Evolutionary conservation across 2,888 invertebrate genomes (phyloP).

Genomic region (Taenaris catops): DNA sequence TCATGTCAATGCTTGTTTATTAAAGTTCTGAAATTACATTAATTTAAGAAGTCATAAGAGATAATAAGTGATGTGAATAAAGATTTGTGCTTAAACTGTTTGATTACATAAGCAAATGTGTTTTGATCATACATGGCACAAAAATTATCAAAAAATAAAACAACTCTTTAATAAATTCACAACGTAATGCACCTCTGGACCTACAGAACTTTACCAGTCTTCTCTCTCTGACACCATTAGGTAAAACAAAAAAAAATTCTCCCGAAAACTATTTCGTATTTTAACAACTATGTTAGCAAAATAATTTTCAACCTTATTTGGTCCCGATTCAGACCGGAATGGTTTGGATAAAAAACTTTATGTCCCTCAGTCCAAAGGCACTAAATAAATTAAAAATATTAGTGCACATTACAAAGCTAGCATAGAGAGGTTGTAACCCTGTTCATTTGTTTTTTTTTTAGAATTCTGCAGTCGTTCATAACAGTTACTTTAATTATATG

Average conservation of each 20-base stretch:
- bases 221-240: conserved; percentile 27
- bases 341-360: conserved; percentile 17
- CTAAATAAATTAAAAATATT: conserved; percentile 25
- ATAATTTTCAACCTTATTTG: conserved; percentile 28
- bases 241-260: conserved; percentile 14
- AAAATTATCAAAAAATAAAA: conserved; percentile 20
- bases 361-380: conserved; percentile 28
- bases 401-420: conserved; percentile 18
- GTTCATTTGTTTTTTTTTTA: conserved; percentile 43
- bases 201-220: conserved; percentile 29
- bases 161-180: conserved; percentile 16
- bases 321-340: conserved; percentile 32
- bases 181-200: conserved; percentile 29
- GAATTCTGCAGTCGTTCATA: conserved; percentile 29
- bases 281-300: conserved; percentile 21
- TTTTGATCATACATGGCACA: conserved; percentile 20
- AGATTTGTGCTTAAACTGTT: conserved; percentile 9
- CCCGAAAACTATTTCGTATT: conserved; percentile 22
- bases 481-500: conserved; percentile 4
- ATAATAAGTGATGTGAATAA: conserved; percentile 6
- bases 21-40: too few species aligned
- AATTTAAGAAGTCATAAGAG: too few species aligned
- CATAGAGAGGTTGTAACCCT: conserved; percentile 37
- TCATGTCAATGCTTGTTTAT: too few species aligned
- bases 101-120: conserved; percentile 14